Evolutionary conservation across 1,140 invertebrate genomes (phyloP).

Genomic region (Pogonomyrmex californicus): DNA sequence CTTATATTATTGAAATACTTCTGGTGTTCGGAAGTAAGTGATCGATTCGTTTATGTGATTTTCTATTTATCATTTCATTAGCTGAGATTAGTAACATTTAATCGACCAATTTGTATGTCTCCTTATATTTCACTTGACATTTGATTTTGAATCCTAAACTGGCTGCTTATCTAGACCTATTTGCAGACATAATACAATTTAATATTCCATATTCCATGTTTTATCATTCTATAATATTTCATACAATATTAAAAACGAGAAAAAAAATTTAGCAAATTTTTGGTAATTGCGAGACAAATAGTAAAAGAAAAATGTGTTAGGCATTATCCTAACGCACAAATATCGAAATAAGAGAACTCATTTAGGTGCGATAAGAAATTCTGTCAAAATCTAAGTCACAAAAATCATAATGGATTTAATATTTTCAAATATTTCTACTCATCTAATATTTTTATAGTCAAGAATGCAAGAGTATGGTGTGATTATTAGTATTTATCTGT

Average conservation of each 20-base stretch:
- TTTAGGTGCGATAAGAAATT: constrained; percentile 23
- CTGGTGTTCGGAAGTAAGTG: constrained; percentile 91
- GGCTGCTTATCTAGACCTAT: constrained; percentile 88
- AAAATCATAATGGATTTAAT: constrained; percentile 46
- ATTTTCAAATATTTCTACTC: constrained; percentile 54
- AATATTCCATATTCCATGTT: constrained; percentile 25
- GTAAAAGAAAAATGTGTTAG: constrained; percentile 17
- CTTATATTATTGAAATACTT: constrained; percentile 76
- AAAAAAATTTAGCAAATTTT: constrained; percentile 35
- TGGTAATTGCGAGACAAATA: constrained; percentile 25
- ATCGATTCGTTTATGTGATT: constrained; percentile 91
- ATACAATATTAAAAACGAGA: neutral
- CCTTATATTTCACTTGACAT: constrained; percentile 91
- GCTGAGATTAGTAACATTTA: constrained; percentile 95
- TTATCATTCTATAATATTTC: neutral
- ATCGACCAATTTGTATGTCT: constrained; percentile 90
- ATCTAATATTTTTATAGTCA: constrained; percentile 58
- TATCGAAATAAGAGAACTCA: constrained; percentile 22
- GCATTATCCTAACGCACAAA: neutral
- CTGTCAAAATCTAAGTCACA: constrained; percentile 18
- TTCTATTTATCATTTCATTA: constrained; percentile 94
- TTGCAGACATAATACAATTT: constrained; percentile 21
- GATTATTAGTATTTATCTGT: constrained; percentile 86
- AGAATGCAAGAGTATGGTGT: constrained; percentile 21
- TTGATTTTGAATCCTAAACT: constrained; percentile 91